Percentiles rank a stretch among this genome's conserved stretches.
phyloP scores from a whole-genome alignment of 2,888 invertebrate species.

The Podotricha telesiphe region DNA sequence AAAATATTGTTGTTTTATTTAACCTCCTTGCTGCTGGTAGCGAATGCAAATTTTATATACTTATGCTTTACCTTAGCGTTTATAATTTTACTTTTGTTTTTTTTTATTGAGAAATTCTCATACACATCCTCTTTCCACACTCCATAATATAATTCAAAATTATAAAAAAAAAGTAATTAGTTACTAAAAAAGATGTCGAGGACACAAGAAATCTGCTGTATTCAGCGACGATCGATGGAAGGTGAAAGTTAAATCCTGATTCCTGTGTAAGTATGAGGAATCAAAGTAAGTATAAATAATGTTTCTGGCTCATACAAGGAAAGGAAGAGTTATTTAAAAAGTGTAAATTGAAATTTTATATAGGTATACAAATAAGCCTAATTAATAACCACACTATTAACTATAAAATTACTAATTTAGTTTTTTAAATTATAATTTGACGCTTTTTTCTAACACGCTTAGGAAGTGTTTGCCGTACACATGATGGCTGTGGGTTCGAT shows the following conservation, averaged over 20 bases:
- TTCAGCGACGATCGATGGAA: not conserved
- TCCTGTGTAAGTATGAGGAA: not conserved
- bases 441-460: too few relatives aligned
- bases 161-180: not conserved
- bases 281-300: not conserved
- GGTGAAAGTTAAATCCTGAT: not conserved
- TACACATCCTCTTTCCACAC: conserved; percentile 10
- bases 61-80: conserved; percentile 30
- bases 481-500: too few relatives aligned
- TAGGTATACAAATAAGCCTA: too few relatives aligned
- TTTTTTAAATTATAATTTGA: too few relatives aligned
- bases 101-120: not conserved
- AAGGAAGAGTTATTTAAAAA: too few relatives aligned
- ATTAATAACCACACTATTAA: too few relatives aligned
- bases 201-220: not conserved
- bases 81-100: not conserved
- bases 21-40: conserved; percentile 41
- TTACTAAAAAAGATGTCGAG: not conserved
- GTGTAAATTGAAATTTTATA: too few relatives aligned
- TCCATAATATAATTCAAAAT: not conserved
- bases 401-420: too few relatives aligned
- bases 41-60: conserved; percentile 27
- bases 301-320: not conserved
- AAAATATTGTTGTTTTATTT: conserved; percentile 79
- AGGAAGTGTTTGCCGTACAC: too few relatives aligned